Evolutionary conservation across 2,888 invertebrate genomes (phyloP), one percentile per base, ranked within the genome.

Genomic region (Pimpla rufipes): DNA sequence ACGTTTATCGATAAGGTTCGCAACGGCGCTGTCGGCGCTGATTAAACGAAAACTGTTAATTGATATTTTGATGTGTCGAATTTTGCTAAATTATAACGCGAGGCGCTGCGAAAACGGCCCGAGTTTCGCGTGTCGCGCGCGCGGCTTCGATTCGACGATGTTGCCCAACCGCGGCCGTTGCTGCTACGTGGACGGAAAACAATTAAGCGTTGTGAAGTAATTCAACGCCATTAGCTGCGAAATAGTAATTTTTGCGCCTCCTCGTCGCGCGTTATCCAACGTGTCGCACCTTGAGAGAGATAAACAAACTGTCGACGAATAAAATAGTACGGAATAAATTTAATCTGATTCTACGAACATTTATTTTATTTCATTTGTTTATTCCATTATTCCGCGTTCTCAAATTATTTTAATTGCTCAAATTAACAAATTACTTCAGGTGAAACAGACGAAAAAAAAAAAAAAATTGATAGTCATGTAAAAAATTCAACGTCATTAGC

Each of bases 31-130:
- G 23, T 71, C 70, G 67, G 16, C 29, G n/a, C 37, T 47, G 57
- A 79, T 79, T 68, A 64, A 68, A 52, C 64, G 45, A 59, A 73
- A 73, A 52, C 29, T 77, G 47, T 52, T 76, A 42, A 77, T 79
- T 73, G 62, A 83, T 74, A 80, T 79, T 77, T 83, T 77, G 68
- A 71, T 66, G 71, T 74, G 35, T 77, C 73, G 80, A 80, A 74
- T 80, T 77, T 81, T 66, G n/a, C 35, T 59, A 57, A 75, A 66
- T 79, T 59, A 76, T 18, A 55, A 71, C 16, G 35, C 18, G 23
- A 16, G 75, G 21, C 18, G 21, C 40, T 50, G 3, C 52, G 4
- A 21, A 29, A 55, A 55, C 55, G 21, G 21, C 10, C n/a, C 11
- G 52, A 21, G 52, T 8, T 52, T 18, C 21, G 21, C 10, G 21